Base-by-base conservation (phyloP, 2,888 invertebrate genomes). In the Augiades crinisus region DNA sequence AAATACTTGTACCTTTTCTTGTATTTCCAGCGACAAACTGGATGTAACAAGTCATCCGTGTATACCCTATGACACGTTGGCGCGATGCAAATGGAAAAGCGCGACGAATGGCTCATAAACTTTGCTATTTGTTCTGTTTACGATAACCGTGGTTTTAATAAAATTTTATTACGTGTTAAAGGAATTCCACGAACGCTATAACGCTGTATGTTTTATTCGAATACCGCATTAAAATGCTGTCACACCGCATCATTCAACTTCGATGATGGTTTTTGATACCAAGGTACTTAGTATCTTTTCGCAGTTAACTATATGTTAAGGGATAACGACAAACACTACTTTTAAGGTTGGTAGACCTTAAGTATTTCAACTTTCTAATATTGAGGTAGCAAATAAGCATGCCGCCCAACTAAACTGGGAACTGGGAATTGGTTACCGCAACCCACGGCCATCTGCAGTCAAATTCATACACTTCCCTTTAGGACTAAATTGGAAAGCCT, bases 41-140 rank as follows among this genome's bases (percentile, higher is more conserved):
- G 7, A 6, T 12, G 21, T 24, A 5, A 21, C 30, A 36, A 30
- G 7, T 37, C 37, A 47, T 47, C 30, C 30, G 12, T 30, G 16
- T 31, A 33, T 47, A 31, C 22, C 33, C 10, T 33, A 74, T 81
- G 72, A 72, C 73, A 76, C 67, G 70, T 68, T 74, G 72, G 72
- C 73, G 70, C 78, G 78, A 82, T 86, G 84, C 76, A 84, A 82
- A 87, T 86, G 81, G 81, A 76, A 85, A 81, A 77, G 71, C 79
- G 77, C 77, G 77, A 81, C 78, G 78, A 76, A 79, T 78, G 72
- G 80, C 71, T 82, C 84, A 79, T 88, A 86, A 88, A 86, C 58
- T 74, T 74, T 64, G 79, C 78, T 82, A 84, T 87, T 83, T 81
- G 81, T 85, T 86, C 79, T 79, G 81, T 87, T 84, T 84, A 85